Evolutionary conservation across 2,797 vertebrate species (phyloP), one percentile per base, ranked within the genome.

Genomic region (Atherinosoma microstoma): DNA sequence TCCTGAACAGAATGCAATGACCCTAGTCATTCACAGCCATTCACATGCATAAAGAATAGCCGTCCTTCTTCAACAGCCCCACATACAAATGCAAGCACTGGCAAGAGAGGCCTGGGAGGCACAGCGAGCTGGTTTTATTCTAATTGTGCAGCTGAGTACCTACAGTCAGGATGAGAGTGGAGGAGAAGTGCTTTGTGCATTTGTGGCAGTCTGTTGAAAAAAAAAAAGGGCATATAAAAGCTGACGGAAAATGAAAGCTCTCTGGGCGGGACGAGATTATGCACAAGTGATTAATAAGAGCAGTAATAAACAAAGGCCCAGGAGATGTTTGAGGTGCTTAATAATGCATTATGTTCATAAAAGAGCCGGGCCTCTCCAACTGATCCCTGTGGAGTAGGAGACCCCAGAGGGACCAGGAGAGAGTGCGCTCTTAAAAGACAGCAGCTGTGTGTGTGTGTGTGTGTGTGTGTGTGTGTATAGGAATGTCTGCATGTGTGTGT

Each of bases 301-400:
- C 93, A 94, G 93, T 94, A 95, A 95, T 95, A 95, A 95, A 95
- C 94, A 94, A 91, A 94, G 92, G 93, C 94, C 95, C 94, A 95
- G 93, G 94, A 95, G 94, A 95, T 94, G 93, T 94, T 95, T 94
- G 93, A 95, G 94, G 92, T 95, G 94, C 92, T 95, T 95, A 95
- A 95, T 95, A 95, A 95, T 95, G 94, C 94, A 95, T 95, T 93
- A 95, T 94, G 92, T 94, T 95, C 94, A 94, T 95, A 95, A 95
- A 94, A 93, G 93, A 94, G 91, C 90, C 32, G 73, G 83, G 92
- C 91, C 90, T 92, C 86, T 89, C 87, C 92, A 93, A 94, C 92
- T 87, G 87, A 88, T 95, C 94, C 94, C 94, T 60, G 85, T 84
- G 91, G 94, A 95, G 91, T 58, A 88, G 70, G 70, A 92, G 89